These are phyloP conservation scores for Tenebrio molitor DNA, from an alignment of 1,140 invertebrate genomes.

Conservation along the genomic window DNA sequence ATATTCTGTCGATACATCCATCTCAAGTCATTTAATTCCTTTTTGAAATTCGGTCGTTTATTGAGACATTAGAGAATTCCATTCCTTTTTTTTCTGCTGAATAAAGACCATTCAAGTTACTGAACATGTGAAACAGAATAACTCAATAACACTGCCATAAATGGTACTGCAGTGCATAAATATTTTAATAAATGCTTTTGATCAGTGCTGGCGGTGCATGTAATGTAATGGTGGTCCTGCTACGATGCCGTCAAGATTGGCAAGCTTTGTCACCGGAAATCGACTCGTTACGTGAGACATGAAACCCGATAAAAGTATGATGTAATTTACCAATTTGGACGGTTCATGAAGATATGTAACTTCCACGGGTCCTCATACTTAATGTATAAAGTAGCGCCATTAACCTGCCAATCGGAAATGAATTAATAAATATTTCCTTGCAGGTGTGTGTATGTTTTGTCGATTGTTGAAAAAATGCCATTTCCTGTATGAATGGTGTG, in stretches of 20 bases:
- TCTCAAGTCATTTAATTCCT: not conserved
- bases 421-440: slow-evolving; percentile 46
- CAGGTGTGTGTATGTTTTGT: slow-evolving; percentile 34
- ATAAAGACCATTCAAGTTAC: too few relatives aligned
- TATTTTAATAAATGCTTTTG: not conserved
- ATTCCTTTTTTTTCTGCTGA: too few relatives aligned
- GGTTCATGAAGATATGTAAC: slow-evolving; percentile 4
- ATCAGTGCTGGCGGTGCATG: not conserved
- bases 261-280: slow-evolving; percentile 37
- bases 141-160: slow-evolving; percentile 29
- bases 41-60: not conserved
- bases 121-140: slow-evolving; percentile 4
- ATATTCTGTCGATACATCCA: not conserved
- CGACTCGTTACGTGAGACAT: slow-evolving; percentile 15
- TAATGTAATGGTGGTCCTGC: too few relatives aligned
- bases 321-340: slow-evolving; percentile 39
- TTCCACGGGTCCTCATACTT: not conserved
- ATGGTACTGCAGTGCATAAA: not conserved
- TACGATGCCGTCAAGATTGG: too few relatives aligned
- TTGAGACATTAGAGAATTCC: too few relatives aligned
- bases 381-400: slow-evolving; percentile 26
- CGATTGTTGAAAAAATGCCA: slow-evolving; percentile 44
- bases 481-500: slow-evolving; percentile 42
- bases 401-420: slow-evolving; percentile 43
- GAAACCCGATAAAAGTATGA: slow-evolving; percentile 18